Conservation (phyloP, 2,113 vertebrate species). For the Girardinichthys multiradiatus region DNA sequence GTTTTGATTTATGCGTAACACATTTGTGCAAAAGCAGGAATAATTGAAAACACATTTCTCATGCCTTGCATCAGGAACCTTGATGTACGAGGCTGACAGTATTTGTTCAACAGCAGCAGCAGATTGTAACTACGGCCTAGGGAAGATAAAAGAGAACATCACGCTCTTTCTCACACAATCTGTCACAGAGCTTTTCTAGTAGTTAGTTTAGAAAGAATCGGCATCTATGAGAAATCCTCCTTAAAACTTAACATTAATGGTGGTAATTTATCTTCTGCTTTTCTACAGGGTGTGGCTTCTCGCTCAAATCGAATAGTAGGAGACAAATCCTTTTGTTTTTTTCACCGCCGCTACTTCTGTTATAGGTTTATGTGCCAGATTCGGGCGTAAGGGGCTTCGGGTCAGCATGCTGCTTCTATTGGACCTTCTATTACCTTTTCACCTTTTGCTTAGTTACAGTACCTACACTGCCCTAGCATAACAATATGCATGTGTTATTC, state of each 20-base stretch:
- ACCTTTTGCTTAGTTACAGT: background rate
- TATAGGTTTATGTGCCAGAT: constrained; percentile 59
- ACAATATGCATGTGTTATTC: background rate
- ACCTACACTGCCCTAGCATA: background rate
- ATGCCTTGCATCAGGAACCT: background rate
- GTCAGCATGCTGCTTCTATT: constrained; percentile 37
- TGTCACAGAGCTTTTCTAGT: constrained; percentile 2
- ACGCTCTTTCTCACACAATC: constrained; percentile 14
- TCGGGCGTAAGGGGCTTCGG: constrained; percentile 19
- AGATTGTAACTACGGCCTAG: constrained; percentile 15
- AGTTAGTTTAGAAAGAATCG: constrained; percentile 1
- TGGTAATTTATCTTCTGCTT: constrained; percentile 65
- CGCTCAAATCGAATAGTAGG: constrained; percentile 95
- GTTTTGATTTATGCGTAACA: constrained; percentile 23
- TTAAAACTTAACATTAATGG: constrained; percentile 55
- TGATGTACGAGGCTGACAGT: constrained; percentile 3
- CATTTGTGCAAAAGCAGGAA: constrained; percentile 15
- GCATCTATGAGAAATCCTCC: background rate
- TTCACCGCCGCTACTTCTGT: constrained; percentile 85
- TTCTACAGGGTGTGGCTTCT: constrained; percentile 87
- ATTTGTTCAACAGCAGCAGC: constrained; percentile 19
- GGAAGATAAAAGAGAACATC: background rate
- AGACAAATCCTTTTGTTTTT: constrained; percentile 86
- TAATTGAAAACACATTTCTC: constrained; percentile 24
- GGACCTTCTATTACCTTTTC: background rate